Evolutionary conservation across 2,888 invertebrate species (phyloP).

Genomic region (Tetheella fluctuosa): DNA sequence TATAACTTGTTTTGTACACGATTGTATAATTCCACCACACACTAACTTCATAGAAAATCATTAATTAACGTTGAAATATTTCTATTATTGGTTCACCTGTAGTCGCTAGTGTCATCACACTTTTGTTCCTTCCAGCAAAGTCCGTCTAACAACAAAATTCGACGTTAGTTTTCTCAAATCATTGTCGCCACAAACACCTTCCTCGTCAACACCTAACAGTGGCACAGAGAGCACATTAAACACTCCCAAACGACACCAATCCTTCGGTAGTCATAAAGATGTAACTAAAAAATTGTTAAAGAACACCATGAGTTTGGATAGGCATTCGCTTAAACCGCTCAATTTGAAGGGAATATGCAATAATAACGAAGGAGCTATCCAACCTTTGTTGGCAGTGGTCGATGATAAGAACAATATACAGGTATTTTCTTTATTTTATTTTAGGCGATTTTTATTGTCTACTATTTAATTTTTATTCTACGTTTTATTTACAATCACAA

Average conservation of each 20-base stretch:
- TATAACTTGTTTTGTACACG: too few species aligned
- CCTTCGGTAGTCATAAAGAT: conserved; percentile 61
- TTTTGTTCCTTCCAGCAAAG: conserved; percentile 53
- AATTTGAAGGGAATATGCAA: conserved; percentile 75
- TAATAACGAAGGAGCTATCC: conserved; percentile 53
- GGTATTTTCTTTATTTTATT: conserved; percentile 43
- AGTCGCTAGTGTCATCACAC: neutral
- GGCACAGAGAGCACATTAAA: conserved; percentile 45
- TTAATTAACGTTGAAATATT: too few species aligned
- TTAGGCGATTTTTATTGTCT: neutral
- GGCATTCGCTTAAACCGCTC: conserved; percentile 67
- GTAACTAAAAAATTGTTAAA: conserved; percentile 52
- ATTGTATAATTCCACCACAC: too few species aligned
- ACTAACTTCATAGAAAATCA: too few species aligned
- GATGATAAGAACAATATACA: conserved; percentile 79
- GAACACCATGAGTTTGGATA: conserved; percentile 70
- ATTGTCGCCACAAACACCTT: conserved; percentile 59
- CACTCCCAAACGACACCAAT: conserved; percentile 66
- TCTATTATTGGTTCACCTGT: neutral
- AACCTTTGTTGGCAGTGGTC: conserved; percentile 74
- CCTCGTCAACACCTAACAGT: conserved; percentile 39
- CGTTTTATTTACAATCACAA: too few species aligned
- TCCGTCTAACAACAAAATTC: conserved; percentile 74
- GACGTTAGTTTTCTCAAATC: conserved; percentile 71
- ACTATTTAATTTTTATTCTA: too few species aligned